phyloP scores from a whole-genome alignment of 2,888 invertebrate genomes.

The Reticulitermes lucifugus region DNA sequence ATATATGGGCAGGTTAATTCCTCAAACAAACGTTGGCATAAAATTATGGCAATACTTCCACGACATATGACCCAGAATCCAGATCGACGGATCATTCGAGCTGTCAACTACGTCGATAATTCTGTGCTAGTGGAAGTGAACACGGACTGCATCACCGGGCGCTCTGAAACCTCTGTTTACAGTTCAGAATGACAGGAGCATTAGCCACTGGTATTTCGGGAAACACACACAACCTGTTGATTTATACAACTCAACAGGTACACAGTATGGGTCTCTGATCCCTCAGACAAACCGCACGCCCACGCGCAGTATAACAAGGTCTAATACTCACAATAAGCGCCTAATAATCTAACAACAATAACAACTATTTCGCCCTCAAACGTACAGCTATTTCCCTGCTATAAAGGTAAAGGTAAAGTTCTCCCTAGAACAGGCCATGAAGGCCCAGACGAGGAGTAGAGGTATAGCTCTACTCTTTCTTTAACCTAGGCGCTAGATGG shows the following conservation, averaged over 20 bases:
- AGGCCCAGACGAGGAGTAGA: too few relatives aligned
- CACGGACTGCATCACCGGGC: background rate
- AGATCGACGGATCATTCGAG: background rate
- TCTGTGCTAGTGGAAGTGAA: background rate
- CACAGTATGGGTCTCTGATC: too few relatives aligned
- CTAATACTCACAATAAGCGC: too few relatives aligned
- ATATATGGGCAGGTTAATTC: background rate
- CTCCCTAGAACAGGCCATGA: too few relatives aligned
- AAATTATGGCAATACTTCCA: background rate
- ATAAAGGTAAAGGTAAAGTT: too few relatives aligned
- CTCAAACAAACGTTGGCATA: background rate
- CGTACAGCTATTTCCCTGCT: too few relatives aligned
- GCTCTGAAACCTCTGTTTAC: slow-evolving; percentile 33
- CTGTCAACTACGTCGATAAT: slow-evolving; percentile 27
- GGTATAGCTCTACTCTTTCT: too few relatives aligned
- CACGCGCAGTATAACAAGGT: too few relatives aligned
- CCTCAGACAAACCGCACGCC: too few relatives aligned
- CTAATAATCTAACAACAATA: too few relatives aligned
- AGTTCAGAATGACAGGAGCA: slow-evolving; percentile 32
- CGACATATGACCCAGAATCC: background rate
- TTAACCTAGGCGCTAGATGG: too few relatives aligned
- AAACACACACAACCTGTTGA: slow-evolving; percentile 37
- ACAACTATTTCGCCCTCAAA: too few relatives aligned
- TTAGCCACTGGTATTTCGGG: slow-evolving; percentile 25
- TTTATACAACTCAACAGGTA: slow-evolving; percentile 42